Evolutionary conservation across 2,797 vertebrate genomes (phyloP), one percentile per base, ranked within the genome.

Genomic region (Paedocypris micromegethes): DNA sequence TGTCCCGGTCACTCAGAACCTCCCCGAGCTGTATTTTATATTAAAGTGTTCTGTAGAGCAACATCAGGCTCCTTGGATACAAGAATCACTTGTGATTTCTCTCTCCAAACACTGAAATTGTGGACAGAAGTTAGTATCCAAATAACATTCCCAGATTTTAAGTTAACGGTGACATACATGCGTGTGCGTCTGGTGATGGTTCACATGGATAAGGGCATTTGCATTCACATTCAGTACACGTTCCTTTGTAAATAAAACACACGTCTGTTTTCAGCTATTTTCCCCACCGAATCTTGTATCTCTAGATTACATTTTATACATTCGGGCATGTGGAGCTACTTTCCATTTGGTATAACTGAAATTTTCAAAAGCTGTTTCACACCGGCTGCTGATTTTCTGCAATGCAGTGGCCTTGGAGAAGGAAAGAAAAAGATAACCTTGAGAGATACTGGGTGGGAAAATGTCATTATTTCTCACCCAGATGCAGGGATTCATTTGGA

Each of bases 21-120:
- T 70, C 60, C 23, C 0, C 1, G 47, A 46, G 60, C 38, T 9
- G 42, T n/a, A 51, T 58, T 44, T 70, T 48, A 70, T 70, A 58
- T 70, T 64, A 58, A 64, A 70, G 58, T 64, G 37, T 23, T 58
- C 3, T 70, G 7, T 51, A 48, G 42, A 64, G 58, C 60, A 70
- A 58, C 57, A 38, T 64, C 58, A 38, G 54, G 54, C 46, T 64
- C 41, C 68, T 64, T 70, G 53, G 68, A 64, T 64, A 70, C 54
- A 41, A 54, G 68, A 58, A 58, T 64, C 58, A 45, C 23, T 64
- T 37, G 45, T 70, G 42, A 4, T 64, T 64, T 46, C 6, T 8
- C 9, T 43, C 39, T 54, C 50, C 39, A 62, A 63, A 57, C 44
- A 38, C 7, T 46, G 42, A 37, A 63, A 43, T 37, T 9, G 8